A percentile compares a stretch with the other conserved stretches of the same genome.
Conservation (phyloP, 2,797 vertebrate species). For the Carduelis carduelis region DNA sequence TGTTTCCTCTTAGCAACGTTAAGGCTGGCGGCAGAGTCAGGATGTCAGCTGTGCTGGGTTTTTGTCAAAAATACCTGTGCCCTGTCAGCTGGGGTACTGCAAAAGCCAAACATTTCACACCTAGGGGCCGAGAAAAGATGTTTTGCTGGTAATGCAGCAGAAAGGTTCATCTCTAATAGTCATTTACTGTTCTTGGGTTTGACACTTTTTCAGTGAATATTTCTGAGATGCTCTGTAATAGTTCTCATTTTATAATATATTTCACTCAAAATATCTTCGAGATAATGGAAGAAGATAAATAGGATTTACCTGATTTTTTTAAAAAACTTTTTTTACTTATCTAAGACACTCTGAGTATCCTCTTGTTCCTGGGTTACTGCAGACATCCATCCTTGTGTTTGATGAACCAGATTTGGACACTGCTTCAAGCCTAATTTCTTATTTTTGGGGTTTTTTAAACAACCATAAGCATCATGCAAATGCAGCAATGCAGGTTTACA, state of each 20-base stretch:
- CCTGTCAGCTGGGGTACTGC: rapidly evolving
- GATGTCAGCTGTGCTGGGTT: not conserved
- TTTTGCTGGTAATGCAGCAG: not conserved
- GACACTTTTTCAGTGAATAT: not conserved
- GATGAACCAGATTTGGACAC: not conserved
- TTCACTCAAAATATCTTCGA: not conserved
- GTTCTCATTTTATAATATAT: not conserved
- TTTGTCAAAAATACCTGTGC: not conserved
- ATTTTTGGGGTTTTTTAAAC: not conserved
- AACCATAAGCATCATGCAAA: not conserved
- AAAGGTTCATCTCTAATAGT: not conserved
- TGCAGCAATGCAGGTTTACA: not conserved
- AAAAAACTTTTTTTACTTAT: rapidly evolving
- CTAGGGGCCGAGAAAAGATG: not conserved
- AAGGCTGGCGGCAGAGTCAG: rapidly evolving
- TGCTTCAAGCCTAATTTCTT: not conserved
- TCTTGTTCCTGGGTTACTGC: not conserved
- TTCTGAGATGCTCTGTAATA: not conserved
- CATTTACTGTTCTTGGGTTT: not conserved
- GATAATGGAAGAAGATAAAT: not conserved
- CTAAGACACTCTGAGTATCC: not conserved
- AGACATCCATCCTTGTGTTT: not conserved
- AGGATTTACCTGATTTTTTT: not conserved
- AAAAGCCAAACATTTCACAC: not conserved
- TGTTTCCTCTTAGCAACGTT: not conserved